These are phyloP conservation scores for Uropsilus gracilis DNA, from an alignment of 2,113 vertebrate species.

Conservation along the genomic window DNA sequence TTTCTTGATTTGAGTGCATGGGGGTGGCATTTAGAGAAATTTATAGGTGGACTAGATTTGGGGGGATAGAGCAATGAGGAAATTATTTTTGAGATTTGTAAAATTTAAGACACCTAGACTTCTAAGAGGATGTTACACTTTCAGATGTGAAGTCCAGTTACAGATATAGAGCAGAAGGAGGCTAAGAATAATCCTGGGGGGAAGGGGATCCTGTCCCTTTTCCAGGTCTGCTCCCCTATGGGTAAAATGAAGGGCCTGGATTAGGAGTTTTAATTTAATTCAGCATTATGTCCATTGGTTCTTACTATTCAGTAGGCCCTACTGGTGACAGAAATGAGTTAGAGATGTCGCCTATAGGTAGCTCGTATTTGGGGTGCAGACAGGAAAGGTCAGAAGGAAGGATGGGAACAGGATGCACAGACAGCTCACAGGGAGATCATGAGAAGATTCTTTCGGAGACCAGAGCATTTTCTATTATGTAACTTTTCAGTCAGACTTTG, in stretches of 20 bases:
- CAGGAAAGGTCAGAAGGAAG: background rate
- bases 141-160: background rate
- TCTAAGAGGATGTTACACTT: background rate
- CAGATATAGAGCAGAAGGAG: background rate
- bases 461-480: constrained; percentile 21
- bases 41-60: background rate
- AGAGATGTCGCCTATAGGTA: background rate
- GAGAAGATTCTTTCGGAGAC: constrained; percentile 26
- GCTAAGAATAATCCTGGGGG: background rate
- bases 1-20: background rate
- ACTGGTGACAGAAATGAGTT: background rate
- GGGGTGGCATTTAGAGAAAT: background rate
- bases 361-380: background rate
- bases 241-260: constrained; percentile 12
- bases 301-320: background rate
- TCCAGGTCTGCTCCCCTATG: background rate
- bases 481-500: background rate
- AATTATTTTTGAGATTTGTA: background rate
- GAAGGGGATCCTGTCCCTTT: background rate
- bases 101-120: background rate
- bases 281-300: background rate
- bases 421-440: background rate
- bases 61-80: background rate
- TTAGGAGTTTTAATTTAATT: constrained; percentile 18
- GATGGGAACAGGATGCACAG: background rate